A percentile compares a stretch with the other conserved stretches of the same genome.
phyloP scores from a whole-genome alignment of 2,113 vertebrate species.

The Lasiurus borealis region DNA sequence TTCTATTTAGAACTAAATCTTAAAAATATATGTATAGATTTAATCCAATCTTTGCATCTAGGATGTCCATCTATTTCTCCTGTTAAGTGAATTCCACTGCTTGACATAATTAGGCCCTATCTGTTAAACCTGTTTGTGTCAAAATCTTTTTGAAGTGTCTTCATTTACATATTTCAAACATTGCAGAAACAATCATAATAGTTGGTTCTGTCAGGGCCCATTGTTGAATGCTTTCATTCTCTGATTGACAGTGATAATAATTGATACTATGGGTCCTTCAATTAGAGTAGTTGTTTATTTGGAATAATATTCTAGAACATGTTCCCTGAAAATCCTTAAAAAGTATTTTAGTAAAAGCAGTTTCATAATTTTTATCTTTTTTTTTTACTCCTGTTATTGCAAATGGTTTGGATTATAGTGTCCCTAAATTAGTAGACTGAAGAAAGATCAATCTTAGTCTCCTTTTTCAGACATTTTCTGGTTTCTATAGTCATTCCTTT shows the following conservation, averaged over 20 bases:
- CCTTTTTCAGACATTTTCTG: conserved; percentile 63
- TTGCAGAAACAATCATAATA: conserved; percentile 74
- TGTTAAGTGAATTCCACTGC: conserved; percentile 73
- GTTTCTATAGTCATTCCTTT: conserved; percentile 7
- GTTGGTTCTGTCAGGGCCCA: conserved; percentile 76
- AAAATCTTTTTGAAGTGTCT: conserved; percentile 80
- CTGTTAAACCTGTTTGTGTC: conserved; percentile 83
- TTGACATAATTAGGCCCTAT: conserved; percentile 81
- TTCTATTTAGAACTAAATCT: conserved; percentile 25
- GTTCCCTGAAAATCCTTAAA: conserved; percentile 60
- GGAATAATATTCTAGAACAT: conserved; percentile 71
- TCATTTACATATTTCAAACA: conserved; percentile 82
- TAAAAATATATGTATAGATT: conserved; percentile 33
- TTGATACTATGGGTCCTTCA: conserved; percentile 78
- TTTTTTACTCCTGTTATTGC: conserved; percentile 56
- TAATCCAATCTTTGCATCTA: conserved; percentile 21
- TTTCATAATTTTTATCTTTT: conserved; percentile 56
- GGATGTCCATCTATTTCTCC: conserved; percentile 64
- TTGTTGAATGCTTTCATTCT: conserved; percentile 76
- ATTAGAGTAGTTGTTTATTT: conserved; percentile 75
- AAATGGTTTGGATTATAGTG: conserved; percentile 69
- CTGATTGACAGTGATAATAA: conserved; percentile 82
- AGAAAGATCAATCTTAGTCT: conserved; percentile 58
- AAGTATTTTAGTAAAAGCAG: conserved; percentile 69
- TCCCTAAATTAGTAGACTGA: conserved; percentile 66